Conservation (phyloP, 2,888 invertebrate species). For the Aphidius colemani region DNA sequence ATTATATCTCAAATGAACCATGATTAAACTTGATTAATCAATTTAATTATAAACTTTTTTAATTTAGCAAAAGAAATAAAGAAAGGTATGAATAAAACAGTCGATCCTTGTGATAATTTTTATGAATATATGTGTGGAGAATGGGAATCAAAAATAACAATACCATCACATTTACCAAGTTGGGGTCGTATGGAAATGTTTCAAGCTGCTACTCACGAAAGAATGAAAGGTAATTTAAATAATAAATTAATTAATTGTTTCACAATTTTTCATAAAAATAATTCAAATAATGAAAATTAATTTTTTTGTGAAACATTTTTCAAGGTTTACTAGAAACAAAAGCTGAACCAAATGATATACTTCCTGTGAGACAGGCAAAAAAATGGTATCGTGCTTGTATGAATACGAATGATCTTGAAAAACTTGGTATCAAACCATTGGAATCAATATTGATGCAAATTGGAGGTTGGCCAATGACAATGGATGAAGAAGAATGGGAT, state of each 20-base stretch:
- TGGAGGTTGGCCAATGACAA: slow-evolving; percentile 45
- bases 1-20: not conserved
- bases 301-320: not conserved
- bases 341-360: slow-evolving; percentile 32
- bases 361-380: slow-evolving; percentile 39
- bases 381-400: slow-evolving; percentile 41
- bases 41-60: not conserved
- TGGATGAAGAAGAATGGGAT: slow-evolving; percentile 43
- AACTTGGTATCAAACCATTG: slow-evolving; percentile 37
- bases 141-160: slow-evolving; percentile 32
- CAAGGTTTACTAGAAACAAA: slow-evolving; percentile 33
- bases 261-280: slow-evolving; percentile 4
- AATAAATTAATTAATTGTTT: slow-evolving; percentile 3
- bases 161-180: slow-evolving; percentile 31
- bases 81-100: slow-evolving; percentile 35
- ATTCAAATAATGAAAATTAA: not conserved
- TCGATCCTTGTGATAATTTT: slow-evolving; percentile 43
- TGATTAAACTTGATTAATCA: not conserved
- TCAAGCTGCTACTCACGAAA: slow-evolving; percentile 25
- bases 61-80: slow-evolving; percentile 30
- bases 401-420: slow-evolving; percentile 38
- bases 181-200: slow-evolving; percentile 37
- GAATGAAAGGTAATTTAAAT: slow-evolving; percentile 27
- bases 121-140: slow-evolving; percentile 43
- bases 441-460: slow-evolving; percentile 37